Evolutionary conservation across 2,888 invertebrate species (phyloP).

Genomic region (Lymantria dispar): DNA sequence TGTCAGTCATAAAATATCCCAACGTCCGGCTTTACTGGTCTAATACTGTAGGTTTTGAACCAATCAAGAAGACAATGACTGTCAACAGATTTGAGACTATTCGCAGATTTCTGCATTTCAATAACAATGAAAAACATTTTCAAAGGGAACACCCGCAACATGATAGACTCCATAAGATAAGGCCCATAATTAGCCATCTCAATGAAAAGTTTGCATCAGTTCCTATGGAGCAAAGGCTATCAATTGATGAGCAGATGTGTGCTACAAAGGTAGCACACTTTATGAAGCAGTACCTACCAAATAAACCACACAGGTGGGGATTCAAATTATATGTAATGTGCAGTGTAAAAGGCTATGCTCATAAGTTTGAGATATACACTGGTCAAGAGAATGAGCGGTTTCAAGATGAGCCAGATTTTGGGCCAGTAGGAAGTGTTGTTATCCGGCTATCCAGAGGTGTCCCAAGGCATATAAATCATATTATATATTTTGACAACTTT

Average conservation of each 20-base stretch:
- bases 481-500: constrained; percentile 6
- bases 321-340: constrained; percentile 22
- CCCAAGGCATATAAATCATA: constrained; percentile 5
- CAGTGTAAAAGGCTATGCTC: constrained; percentile 18
- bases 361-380: constrained; percentile 4
- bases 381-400: constrained; percentile 1
- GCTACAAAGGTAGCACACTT: constrained; percentile 37
- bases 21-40: constrained; percentile 6
- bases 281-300: too few relatives aligned
- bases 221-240: constrained; percentile 3
- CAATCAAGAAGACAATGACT: constrained; percentile 1
- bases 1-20: constrained; percentile 28
- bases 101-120: not conserved
- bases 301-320: constrained; percentile 19
- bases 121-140: not conserved
- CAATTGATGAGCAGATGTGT: constrained; percentile 21
- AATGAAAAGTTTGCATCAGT: not conserved
- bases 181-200: not conserved
- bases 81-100: not conserved
- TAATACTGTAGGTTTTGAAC: not conserved
- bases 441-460: not conserved
- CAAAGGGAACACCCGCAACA: not conserved
- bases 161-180: too few relatives aligned
- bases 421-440: constrained; percentile 3
- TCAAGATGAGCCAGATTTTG: constrained; percentile 2